These are phyloP conservation scores for Hymenopus coronatus DNA, from an alignment of 2,888 invertebrate species.

Conservation along the genomic window DNA sequence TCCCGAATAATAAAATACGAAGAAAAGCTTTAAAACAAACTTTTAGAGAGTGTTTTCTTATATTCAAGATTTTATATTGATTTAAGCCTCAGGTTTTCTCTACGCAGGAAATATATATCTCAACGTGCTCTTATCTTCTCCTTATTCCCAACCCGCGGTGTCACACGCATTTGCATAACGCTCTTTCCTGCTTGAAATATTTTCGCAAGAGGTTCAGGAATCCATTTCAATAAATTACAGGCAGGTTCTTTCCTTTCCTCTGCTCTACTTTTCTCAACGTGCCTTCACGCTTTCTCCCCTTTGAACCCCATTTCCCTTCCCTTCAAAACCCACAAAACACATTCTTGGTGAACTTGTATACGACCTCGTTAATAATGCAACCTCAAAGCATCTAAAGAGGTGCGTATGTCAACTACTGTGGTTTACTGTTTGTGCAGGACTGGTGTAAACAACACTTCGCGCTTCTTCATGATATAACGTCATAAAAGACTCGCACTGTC, in stretches of 20 bases:
- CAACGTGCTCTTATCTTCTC: background rate
- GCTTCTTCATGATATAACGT: no score
- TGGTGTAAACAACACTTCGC: no score
- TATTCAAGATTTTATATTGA: background rate
- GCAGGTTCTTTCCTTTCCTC: background rate
- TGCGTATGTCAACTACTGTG: background rate
- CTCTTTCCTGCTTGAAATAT: background rate
- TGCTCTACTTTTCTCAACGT: background rate
- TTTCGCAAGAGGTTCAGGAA: background rate
- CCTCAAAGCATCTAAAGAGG: background rate
- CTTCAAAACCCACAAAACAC: background rate
- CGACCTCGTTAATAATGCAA: background rate
- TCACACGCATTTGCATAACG: background rate
- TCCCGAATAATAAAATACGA: no score
- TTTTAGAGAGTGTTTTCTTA: no score
- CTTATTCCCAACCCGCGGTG: background rate
- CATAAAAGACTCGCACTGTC: no score
- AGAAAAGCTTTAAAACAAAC: no score
- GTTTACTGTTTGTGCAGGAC: no score
- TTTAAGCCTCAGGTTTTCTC: background rate
- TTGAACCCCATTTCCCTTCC: no score
- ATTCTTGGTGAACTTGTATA: background rate
- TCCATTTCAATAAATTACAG: background rate
- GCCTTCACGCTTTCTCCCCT: background rate
- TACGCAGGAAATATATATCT: background rate